These are phyloP conservation scores for Aphis gossypii DNA, from an alignment of 1,140 invertebrate species.

Conservation along the genomic window DNA sequence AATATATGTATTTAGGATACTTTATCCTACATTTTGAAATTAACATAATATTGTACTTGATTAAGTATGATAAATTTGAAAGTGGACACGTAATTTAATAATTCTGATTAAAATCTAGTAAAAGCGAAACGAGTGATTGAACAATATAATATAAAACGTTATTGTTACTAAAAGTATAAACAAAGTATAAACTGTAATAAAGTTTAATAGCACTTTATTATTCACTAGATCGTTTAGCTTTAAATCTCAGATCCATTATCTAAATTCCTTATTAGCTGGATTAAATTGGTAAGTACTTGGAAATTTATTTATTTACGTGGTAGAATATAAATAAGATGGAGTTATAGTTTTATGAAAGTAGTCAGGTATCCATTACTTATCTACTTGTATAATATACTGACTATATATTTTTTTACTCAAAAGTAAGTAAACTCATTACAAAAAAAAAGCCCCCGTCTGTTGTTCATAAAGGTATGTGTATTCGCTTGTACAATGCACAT, in stretches of 20 bases:
- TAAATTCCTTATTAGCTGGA: constrained; percentile 29
- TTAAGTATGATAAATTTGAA: neutral
- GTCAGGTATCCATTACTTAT: constrained; percentile 19
- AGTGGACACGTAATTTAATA: constrained; percentile 24
- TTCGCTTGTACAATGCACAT: neutral
- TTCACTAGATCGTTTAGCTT: constrained; percentile 30
- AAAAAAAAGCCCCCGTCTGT: neutral
- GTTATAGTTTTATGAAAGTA: neutral
- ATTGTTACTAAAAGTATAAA: constrained; percentile 5
- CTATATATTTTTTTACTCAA: neutral
- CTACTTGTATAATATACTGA: neutral
- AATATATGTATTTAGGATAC: too few relatives aligned
- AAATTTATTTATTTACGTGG: constrained; percentile 30
- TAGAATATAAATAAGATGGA: constrained; percentile 24
- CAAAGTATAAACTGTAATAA: constrained; percentile 31
- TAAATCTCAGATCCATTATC: constrained; percentile 23
- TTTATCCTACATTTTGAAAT: neutral
- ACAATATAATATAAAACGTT: constrained; percentile 24
- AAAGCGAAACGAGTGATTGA: constrained; percentile 9
- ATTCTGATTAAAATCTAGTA: constrained; percentile 15
- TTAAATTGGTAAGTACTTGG: constrained; percentile 27
- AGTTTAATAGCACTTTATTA: constrained; percentile 36
- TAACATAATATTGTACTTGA: neutral
- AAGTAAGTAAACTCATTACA: neutral
- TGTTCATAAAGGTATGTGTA: neutral